Base-by-base conservation (phyloP, 2,797 vertebrate species). In the Protosalanx chinensis region DNA sequence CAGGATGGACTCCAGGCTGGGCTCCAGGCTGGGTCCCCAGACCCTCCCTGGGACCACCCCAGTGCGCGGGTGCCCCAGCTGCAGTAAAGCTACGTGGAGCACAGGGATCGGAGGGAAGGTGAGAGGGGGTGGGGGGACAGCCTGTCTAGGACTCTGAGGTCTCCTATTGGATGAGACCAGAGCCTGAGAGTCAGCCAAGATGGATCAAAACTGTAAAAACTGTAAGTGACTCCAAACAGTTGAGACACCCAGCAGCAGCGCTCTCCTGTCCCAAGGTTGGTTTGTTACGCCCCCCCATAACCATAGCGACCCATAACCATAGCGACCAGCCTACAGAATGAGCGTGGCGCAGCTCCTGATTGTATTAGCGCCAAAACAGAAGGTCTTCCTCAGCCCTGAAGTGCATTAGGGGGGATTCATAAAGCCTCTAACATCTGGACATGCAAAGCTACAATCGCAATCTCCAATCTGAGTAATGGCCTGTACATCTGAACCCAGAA, bases 391-490 rank as follows among this genome's bases (percentile, higher is more conserved):
- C 7, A 7, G 18, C 16, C 18, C 23, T 23, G 18, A 58, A 8
- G 16, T 58, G 57, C 57, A 20, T 20, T 23, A 58, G 57, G 1
- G 57, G 15, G 3, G 18, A n/a, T 20, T 58, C 57, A 6, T 58
- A n/a, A 23, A 65, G 37, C 60, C 78, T 84, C 78, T 79, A 88
- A 89, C 89, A 90, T 88, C 87, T 89, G 88, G 88, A 86, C 81
- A 29, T 64, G 78, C 72, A 80, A 81, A 71, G 75, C 79, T 81
- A 85, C 88, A 88, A 84, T 89, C 58, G 29, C 65, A 27, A 2
- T 33, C 71, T 90, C 84, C 84, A 86, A 88, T 92, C 85, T 88
- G 85, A 91, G 86, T 89, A 91, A 92, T 89, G 87, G 87, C 66
- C 76, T 49, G 74, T 72, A 72, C 20, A 18, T 23, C 37, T 27